A percentile compares a stretch with the other conserved stretches of the same genome.
These are phyloP conservation scores for Nemopilema nomurai DNA, from an alignment of 30 jellyfish, hydroid and myxozoan genomes.

Conservation along the genomic window DNA sequence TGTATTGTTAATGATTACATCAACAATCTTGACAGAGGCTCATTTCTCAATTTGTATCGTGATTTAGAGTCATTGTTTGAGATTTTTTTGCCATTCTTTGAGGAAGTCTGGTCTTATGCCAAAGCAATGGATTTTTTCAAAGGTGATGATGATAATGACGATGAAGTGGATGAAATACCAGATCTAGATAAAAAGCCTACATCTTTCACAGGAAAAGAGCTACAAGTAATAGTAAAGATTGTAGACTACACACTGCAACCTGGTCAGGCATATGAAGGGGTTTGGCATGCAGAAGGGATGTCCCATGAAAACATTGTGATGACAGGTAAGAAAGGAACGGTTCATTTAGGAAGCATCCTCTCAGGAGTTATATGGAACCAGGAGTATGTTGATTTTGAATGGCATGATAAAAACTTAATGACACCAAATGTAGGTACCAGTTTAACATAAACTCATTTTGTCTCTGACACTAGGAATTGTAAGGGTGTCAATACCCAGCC, in stretches of 20 bases:
- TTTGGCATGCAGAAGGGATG: slow-evolving; percentile 95
- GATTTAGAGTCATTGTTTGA: slow-evolving; percentile 73
- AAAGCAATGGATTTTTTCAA: slow-evolving; percentile 63
- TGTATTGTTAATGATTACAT: slow-evolving; percentile 67
- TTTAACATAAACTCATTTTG: no score
- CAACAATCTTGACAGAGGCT: slow-evolving; percentile 65
- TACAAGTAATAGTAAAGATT: slow-evolving; percentile 72
- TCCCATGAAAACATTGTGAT: slow-evolving; percentile 86
- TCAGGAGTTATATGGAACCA: neutral
- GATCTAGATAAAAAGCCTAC: slow-evolving; percentile 39
- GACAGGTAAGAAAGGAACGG: slow-evolving; percentile 61
- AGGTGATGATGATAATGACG: slow-evolving; percentile 31
- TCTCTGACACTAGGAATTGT: no score
- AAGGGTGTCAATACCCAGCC: no score
- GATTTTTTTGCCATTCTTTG: slow-evolving; percentile 67
- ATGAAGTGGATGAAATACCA: slow-evolving; percentile 21
- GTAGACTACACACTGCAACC: slow-evolving; percentile 80
- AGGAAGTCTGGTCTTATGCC: slow-evolving; percentile 84
- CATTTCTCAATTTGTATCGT: slow-evolving; percentile 45
- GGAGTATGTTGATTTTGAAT: no score
- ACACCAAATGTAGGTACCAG: neutral
- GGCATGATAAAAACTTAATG: neutral
- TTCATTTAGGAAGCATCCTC: neutral
- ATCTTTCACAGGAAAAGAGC: slow-evolving; percentile 58
- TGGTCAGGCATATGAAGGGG: slow-evolving; percentile 82